Evolutionary conservation across 2,797 vertebrate species (phyloP), one percentile per base, ranked within the genome.

Genomic region (Enteromius argenteus): DNA sequence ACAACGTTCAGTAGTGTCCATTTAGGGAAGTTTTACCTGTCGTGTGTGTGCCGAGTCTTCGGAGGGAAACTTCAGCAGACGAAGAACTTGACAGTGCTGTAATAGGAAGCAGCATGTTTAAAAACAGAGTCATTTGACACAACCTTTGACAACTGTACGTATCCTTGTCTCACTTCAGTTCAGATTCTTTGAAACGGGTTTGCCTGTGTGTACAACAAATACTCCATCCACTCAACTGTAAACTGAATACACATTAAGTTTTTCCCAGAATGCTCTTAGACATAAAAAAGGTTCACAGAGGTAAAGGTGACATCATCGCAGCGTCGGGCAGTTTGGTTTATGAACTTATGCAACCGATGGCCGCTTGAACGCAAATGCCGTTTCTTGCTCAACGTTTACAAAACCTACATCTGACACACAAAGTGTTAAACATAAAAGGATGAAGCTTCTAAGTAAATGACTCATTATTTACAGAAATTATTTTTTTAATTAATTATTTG

Each of bases 21-120:
- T 53, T 14, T 21, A n/a, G 35, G 46, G 69, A 49, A 80, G 51
- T 44, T 23, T 87, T 92, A 95, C 95, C 94, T 95, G 95, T 23
- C 93, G 94, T 0, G 94, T 89, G 78, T 96, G 94, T 81, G 95
- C 94, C 2, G 93, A 94, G 86, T 95, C 94, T 82, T 95, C 94
- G 2, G 93, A 96, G 1, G 96, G 96, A 89, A 95, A 98, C 92
- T 99, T 99, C 90, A 99, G 92, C 81, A 99, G 96, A 32, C 98
- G 96, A 13, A 99, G 91, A 87, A 99, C 98, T 91, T 96, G 95
- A 86, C 97, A 97, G 84, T 97, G 95, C 98, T 99, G 75, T 88
- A 37, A 88, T 78, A 62, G 69, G 86, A 80, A 0, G 49, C 39
- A 32, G 76, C 7, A 19, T 8, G 21, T 71, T 69, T 7, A 30